A percentile compares a stretch with the other conserved stretches of the same genome.
Conservation (phyloP, 1,140 invertebrate genomes). For the Trachymyrmex septentrionalis region DNA sequence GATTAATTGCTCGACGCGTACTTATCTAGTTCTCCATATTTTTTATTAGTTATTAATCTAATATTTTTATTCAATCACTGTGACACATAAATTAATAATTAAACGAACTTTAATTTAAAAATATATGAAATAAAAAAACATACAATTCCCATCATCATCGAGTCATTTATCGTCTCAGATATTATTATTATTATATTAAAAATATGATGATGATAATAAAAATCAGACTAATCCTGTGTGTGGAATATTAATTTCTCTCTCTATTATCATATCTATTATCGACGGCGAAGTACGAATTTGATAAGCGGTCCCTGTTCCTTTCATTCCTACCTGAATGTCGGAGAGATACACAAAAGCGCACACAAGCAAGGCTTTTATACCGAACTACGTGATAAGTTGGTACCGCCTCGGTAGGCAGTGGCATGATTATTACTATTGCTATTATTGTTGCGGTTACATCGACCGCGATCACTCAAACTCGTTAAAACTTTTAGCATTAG, state of each 20-base stretch:
- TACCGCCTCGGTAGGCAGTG: conserved; percentile 76
- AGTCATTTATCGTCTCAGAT: background rate
- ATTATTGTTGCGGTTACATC: conserved; percentile 85
- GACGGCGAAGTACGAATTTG: background rate
- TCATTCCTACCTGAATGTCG: conserved; percentile 24
- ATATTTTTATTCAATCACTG: background rate
- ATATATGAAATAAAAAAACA: background rate
- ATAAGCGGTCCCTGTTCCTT: conserved; percentile 30
- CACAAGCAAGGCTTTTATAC: conserved; percentile 37
- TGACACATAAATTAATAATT: background rate
- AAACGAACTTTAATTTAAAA: background rate
- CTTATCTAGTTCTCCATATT: background rate
- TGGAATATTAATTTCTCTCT: background rate
- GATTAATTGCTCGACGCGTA: conserved; percentile 30
- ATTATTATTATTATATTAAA: background rate
- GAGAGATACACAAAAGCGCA: conserved; percentile 5
- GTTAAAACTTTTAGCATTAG: conserved; percentile 86
- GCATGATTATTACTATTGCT: conserved; percentile 81
- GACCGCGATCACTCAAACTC: conserved; percentile 86
- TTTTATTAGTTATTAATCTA: too few species aligned
- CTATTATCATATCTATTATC: background rate
- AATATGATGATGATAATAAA: background rate
- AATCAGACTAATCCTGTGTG: background rate
- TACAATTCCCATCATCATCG: background rate
- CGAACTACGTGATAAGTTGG: conserved; percentile 80